phyloP scores from a whole-genome alignment of 2,888 invertebrate genomes.

The Chymomyza fuscimana region DNA sequence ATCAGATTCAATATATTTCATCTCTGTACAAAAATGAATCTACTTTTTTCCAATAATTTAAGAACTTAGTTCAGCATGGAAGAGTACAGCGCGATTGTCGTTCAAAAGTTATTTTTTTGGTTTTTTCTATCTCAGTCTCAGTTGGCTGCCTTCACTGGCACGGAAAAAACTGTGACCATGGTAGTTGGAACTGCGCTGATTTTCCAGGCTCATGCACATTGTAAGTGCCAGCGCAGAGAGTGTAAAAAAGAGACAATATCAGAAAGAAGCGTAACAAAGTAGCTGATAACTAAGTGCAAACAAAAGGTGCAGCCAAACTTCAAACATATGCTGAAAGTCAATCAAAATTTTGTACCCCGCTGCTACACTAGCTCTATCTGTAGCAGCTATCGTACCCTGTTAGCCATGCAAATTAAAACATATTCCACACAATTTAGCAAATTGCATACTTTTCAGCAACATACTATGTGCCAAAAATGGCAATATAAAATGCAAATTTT shows the following conservation, averaged over 20 bases:
- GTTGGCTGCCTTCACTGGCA: constrained; percentile 42
- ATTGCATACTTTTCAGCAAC: constrained; percentile 38
- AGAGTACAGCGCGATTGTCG: background rate
- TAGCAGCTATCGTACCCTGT: background rate
- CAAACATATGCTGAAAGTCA: constrained; percentile 1
- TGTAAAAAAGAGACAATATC: background rate
- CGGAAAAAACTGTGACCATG: background rate
- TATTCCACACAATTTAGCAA: constrained; percentile 33
- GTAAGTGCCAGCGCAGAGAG: constrained; percentile 25
- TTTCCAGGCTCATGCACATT: constrained; percentile 64
- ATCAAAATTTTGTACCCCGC: background rate
- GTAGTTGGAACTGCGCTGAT: constrained; percentile 50
- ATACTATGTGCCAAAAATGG: constrained; percentile 33
- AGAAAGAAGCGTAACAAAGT: constrained; percentile 2
- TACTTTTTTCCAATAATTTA: too few relatives aligned
- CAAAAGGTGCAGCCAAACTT: constrained; percentile 11
- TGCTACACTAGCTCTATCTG: background rate
- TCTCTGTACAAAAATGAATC: too few relatives aligned
- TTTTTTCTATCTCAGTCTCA: constrained; percentile 7
- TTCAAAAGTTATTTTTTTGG: background rate
- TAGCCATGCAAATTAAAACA: background rate
- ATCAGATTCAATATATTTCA: too few relatives aligned
- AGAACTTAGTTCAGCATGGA: background rate
- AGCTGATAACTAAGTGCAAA: constrained; percentile 26
- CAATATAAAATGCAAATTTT: constrained; percentile 69